phyloP scores from a whole-genome alignment of 2,888 invertebrate species.

The Lasioglossum morio region DNA sequence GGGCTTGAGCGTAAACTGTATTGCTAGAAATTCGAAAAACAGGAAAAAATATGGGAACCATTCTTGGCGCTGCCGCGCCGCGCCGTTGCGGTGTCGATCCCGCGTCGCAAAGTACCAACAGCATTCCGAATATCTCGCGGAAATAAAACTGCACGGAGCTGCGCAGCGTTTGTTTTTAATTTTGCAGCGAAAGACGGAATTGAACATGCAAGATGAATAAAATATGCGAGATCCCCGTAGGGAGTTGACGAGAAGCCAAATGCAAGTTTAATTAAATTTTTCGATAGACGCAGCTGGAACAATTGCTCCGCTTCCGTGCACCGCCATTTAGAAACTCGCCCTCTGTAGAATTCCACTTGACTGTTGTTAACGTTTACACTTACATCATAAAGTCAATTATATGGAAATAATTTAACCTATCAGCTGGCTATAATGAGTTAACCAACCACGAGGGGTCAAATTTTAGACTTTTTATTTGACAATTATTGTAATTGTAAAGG shows the following conservation, averaged over 20 bases:
- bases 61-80: background rate
- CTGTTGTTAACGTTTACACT: background rate
- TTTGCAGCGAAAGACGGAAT: conserved; percentile 38
- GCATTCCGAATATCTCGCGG: background rate
- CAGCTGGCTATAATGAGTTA: background rate
- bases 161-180: conserved; percentile 48
- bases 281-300: conserved; percentile 4
- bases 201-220: conserved; percentile 39
- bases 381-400: background rate
- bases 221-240: conserved; percentile 33
- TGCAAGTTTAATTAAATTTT: conserved; percentile 56
- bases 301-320: background rate
- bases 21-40: conserved; percentile 33
- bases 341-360: background rate
- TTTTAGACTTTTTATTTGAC: no score
- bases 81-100: background rate
- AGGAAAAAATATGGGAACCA: background rate
- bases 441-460: no score
- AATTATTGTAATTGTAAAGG: no score
- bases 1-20: conserved; percentile 14
- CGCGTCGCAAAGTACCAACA: conserved; percentile 32
- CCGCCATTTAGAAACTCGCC: background rate
- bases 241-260: conserved; percentile 18
- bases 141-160: conserved; percentile 38
- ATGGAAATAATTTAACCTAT: no score